Base-by-base conservation (phyloP, 1,140 invertebrate genomes). In the Piezodorus guildinii region DNA sequence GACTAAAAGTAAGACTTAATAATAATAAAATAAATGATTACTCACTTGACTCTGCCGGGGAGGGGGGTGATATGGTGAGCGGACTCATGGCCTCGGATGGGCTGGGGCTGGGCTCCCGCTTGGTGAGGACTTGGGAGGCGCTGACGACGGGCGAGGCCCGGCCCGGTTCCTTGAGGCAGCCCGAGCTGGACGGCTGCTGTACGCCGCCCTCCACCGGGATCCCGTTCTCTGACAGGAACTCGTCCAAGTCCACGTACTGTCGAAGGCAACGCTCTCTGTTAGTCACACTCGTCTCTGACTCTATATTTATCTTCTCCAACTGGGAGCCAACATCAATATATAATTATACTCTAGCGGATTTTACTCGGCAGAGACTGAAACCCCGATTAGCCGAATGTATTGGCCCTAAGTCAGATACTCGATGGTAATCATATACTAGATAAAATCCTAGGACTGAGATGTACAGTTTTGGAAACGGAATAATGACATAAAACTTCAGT, bases 211-310 rank as follows among this genome's bases (percentile, higher is more conserved):
- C 87, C 71, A 86, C 84, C 63, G 88, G 87, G 76, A 91, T 90
- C 67, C 89, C 91, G 77, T 94, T 95, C 77, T 95, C 92, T 68
- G 87, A 90, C 68, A 96, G 82, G 78, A 96, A 96, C 78, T 95
- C 92, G 77, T 96, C 93, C 78, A 96, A 79, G 78, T 96, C 93
- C 79, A 95, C 91, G 77, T 94, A 95, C 85, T 93, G 82, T 71
- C 52, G 52, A 87, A 81, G 73, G 70, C 74, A 72, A 66, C 73
- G 72, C 16, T 64, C 16, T 60, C 59, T n/a, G 59, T 43, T 60
- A 39, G 30, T 25, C 16, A 39, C 23, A 59, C 30, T 65, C 46
- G n/a, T 49, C 25, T 17, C 46, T 23, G 23, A 23, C 23, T 56
- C 52, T 56, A 56, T 23, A 23, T 56, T 23, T 56, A 56, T 23